Evolutionary conservation across 2,888 invertebrate species (phyloP).

Genomic region (Acleris emargana): DNA sequence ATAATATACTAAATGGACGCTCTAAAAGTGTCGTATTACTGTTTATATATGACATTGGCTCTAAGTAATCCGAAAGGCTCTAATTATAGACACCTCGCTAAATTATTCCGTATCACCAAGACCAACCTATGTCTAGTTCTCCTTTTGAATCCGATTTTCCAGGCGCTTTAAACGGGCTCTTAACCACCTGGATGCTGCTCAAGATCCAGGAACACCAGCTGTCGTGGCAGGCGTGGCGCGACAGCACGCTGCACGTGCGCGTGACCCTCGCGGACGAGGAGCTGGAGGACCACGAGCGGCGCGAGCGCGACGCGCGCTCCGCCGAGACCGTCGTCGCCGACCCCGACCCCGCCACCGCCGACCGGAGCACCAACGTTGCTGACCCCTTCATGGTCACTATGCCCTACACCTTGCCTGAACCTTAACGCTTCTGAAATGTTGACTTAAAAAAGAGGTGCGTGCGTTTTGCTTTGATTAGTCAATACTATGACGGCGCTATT

Average conservation of each 20-base stretch:
- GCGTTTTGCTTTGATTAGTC: not conserved
- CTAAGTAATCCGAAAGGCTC: no score
- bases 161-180: slow-evolving; percentile 76
- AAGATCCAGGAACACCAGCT: slow-evolving; percentile 79
- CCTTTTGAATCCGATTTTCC: not conserved
- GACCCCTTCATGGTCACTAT: slow-evolving; percentile 70
- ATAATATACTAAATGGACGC: no score
- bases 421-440: slow-evolving; percentile 37
- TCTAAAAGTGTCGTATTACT: no score
- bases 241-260: slow-evolving; percentile 74
- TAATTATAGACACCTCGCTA: no score
- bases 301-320: slow-evolving; percentile 23
- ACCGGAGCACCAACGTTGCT: slow-evolving; percentile 59
- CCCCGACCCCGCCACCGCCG: slow-evolving; percentile 46
- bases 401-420: slow-evolving; percentile 54
- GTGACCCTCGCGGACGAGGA: slow-evolving; percentile 63
- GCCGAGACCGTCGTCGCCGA: slow-evolving; percentile 39
- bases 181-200: slow-evolving; percentile 79
- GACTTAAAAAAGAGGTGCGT: not conserved
- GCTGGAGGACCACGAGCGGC: slow-evolving; percentile 28
- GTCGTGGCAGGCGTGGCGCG: slow-evolving; percentile 78
- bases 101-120: no score
- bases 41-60: no score
- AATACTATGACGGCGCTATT: no score
- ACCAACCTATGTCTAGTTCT: not conserved